Evolutionary conservation across 2,888 invertebrate genomes (phyloP), one percentile per base, ranked within the genome.

Genomic region (Tryphoninae sp.): DNA sequence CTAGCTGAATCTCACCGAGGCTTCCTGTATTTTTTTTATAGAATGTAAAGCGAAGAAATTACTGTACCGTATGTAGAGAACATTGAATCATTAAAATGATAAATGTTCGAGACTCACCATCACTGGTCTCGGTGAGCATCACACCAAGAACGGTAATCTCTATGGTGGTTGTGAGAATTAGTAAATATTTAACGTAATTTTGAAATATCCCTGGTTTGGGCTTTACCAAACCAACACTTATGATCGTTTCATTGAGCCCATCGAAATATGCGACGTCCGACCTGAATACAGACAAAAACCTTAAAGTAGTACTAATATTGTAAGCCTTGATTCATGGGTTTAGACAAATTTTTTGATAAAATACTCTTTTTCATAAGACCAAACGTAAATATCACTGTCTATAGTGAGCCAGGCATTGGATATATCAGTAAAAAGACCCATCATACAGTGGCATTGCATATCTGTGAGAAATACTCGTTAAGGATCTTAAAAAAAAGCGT

Each of bases 381-480:
- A 99, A 51, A 99, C 95, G 93, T 98, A 99, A 86, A 99, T 96
- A 93, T 99, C 98, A 88, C 98, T 98, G 91, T 99, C 99, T 86
- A 99, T 97, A 4, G 98, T 97, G 75, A 99, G 93, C 99, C 99
- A 99, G 0, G 99, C 99, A 89, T 99, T 94, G 74, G 96, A 96
- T 85, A 99, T 98, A 92, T 98, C 98, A 78, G 98, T 96, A 93
- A 99, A 99, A 8, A 99, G 93, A 2, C 99, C 99, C 98, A 99
- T 98, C 93, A 97, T 95, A 91, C 98, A 98, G 90, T 98, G 97
- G 86, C 97, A 97, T 92, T 98, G 98, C 94, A 98, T 97, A 93
- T 97, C 98, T 98, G 91, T 83, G 83, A 83, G 76, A 72, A 84
- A n/a, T 75, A 55, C 16, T 51, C 64, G 74, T 79, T 74, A 78